Conservation (phyloP, 2,888 invertebrate species). For the Patella pellucida region DNA sequence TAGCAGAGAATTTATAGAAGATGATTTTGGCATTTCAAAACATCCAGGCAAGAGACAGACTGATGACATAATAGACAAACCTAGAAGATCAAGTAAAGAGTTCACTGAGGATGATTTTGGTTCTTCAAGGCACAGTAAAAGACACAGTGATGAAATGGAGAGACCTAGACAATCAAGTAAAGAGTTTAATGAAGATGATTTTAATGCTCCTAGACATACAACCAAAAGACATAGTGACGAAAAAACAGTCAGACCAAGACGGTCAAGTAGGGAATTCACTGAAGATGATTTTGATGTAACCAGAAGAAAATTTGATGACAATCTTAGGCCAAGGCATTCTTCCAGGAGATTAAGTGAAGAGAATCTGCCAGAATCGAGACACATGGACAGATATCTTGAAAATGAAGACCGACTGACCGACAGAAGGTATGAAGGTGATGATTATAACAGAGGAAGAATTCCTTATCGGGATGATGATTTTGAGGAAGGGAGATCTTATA, state of each 20-base stretch:
- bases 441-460: conserved; percentile 26
- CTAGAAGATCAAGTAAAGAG: not conserved
- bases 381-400: too few species aligned
- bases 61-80: conserved; percentile 4
- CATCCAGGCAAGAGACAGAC: not conserved
- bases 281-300: too few species aligned
- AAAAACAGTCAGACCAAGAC: too few species aligned
- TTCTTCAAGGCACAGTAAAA: conserved; percentile 31
- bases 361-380: too few species aligned
- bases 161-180: conserved; percentile 26
- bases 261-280: too few species aligned
- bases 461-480: too few species aligned
- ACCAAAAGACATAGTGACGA: conserved; percentile 21
- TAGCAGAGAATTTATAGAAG: conserved; percentile 12
- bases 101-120: not conserved
- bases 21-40: not conserved
- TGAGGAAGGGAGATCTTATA: too few species aligned
- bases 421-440: conserved; percentile 27
- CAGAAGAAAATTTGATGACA: too few species aligned
- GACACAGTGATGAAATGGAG: conserved; percentile 15
- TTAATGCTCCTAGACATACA: conserved; percentile 14
- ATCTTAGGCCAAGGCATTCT: too few species aligned
- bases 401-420: conserved; percentile 12
- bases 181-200: conserved; percentile 17
- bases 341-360: too few species aligned